Evolutionary conservation across 2,113 vertebrate genomes (phyloP).

Genomic region (Bagarius yarrelli): DNA sequence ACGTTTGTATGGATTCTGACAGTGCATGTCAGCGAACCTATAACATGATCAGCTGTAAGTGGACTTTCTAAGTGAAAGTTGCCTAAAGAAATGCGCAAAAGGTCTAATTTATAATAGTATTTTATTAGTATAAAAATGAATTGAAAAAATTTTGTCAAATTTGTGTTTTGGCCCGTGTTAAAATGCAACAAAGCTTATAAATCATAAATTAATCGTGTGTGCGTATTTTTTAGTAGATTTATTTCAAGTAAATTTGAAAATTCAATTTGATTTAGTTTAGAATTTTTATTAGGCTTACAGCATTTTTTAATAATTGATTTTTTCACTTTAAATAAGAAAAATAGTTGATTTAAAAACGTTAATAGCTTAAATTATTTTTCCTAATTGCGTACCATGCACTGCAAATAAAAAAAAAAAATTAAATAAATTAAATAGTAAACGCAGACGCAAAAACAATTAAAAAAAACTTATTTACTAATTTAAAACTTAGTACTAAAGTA

Average conservation of each 20-base stretch:
- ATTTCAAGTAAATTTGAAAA: not conserved
- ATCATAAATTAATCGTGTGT: not conserved
- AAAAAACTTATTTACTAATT: not conserved
- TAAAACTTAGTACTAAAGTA: too few species aligned
- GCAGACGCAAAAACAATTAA: not conserved
- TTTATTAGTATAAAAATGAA: too few species aligned
- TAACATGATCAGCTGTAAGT: not conserved
- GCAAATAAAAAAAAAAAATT: not conserved
- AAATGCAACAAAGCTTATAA: not conserved
- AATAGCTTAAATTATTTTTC: not conserved
- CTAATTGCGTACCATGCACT: not conserved
- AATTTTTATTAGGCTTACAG: not conserved
- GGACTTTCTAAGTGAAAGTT: too few species aligned
- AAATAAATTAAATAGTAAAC: not conserved
- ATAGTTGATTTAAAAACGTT: not conserved
- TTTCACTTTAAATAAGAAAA: not conserved
- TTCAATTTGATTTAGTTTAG: not conserved
- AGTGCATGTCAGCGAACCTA: not conserved
- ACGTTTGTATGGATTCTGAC: not conserved
- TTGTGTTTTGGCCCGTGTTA: too few species aligned
- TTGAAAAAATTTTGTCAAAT: not conserved
- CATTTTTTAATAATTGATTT: not conserved
- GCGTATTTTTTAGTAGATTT: not conserved
- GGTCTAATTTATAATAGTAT: not conserved
- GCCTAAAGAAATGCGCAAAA: not conserved